Base-by-base conservation (phyloP, 2,113 vertebrate species). In the Limanda limanda region DNA sequence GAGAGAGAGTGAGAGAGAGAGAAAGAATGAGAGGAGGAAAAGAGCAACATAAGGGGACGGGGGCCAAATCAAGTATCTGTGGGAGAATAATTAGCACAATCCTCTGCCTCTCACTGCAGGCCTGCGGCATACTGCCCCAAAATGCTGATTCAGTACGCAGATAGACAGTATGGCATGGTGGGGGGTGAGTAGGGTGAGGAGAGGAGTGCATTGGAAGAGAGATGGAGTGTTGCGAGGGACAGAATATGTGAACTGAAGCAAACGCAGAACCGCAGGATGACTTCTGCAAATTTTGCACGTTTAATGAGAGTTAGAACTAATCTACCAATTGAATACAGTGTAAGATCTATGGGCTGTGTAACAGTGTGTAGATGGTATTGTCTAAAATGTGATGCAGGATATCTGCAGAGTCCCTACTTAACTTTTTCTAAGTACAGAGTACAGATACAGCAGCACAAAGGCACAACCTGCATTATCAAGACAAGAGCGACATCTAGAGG, bases 131-230 rank as follows among this genome's bases (percentile, higher is more conserved):
- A 84, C 74, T 82, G 87, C 86, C 89, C 76, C 59, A 70, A 91
- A 93, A 82, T 88, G 92, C 92, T 93, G 92, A 93, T 87, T 92
- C 92, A 93, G 91, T 87, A 88, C 75, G 85, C 85, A 85, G 86
- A 85, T 84, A 89, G 85, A 81, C 76, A 58, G 66, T 77, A 82
- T 52, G 27, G 69, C 80, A 79, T 66, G 72, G 71, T 74, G 63
- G 60, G 40, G 71, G 7, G 60, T 18, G 45, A 25, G 37, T 40
- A 12, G 37, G 37, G 37, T 40, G 37, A 40, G 37, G 37, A 40
- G 37, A 40, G 37, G 37, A 10, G 11, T 40, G 40, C 40, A 42
- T 11, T 13, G 40, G 40, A 42, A 13, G 40, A 42, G 40, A 42
- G 76, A 65, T n/a, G 51, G 25, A 27, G 18, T 55, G 75, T 51